These are phyloP conservation scores for Manis pentadactyla DNA, from an alignment of 2,797 vertebrate genomes.

Conservation along the genomic window DNA sequence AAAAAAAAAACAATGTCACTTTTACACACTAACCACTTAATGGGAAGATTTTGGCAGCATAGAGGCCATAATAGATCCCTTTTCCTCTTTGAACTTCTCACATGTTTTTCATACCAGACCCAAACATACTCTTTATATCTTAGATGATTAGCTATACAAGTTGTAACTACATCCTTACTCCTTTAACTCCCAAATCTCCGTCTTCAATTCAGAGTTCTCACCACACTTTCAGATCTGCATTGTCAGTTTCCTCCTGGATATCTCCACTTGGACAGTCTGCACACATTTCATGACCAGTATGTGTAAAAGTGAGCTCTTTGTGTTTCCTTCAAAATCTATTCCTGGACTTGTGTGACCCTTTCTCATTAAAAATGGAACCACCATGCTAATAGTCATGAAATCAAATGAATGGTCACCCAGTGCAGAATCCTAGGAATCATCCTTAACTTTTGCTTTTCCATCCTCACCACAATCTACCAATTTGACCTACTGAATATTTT, in stretches of 20 bases:
- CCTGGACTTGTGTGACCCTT: background rate
- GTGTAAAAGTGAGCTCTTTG: background rate
- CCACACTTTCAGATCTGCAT: background rate
- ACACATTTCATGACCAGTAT: background rate
- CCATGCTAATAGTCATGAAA: background rate
- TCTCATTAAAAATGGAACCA: conserved; percentile 42
- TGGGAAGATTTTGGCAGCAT: conserved; percentile 10
- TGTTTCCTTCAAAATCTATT: conserved; percentile 32
- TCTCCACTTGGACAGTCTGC: background rate
- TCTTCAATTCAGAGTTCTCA: background rate
- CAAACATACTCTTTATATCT: background rate
- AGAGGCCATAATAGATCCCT: background rate
- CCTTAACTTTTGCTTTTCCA: conserved; percentile 6
- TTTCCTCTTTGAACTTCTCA: background rate
- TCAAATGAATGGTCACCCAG: background rate
- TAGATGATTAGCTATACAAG: background rate
- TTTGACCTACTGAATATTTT: conserved; percentile 7
- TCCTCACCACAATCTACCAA: background rate
- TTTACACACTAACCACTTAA: background rate
- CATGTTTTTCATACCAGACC: background rate
- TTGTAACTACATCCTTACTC: conserved; percentile 37
- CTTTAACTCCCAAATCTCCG: background rate
- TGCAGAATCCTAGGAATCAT: conserved; percentile 13
- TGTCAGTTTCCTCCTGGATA: background rate
- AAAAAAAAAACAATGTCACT: conserved; percentile 29